These are phyloP conservation scores for Heterodera schachtii DNA, from an alignment of 1,140 invertebrate genomes.

Conservation along the genomic window DNA sequence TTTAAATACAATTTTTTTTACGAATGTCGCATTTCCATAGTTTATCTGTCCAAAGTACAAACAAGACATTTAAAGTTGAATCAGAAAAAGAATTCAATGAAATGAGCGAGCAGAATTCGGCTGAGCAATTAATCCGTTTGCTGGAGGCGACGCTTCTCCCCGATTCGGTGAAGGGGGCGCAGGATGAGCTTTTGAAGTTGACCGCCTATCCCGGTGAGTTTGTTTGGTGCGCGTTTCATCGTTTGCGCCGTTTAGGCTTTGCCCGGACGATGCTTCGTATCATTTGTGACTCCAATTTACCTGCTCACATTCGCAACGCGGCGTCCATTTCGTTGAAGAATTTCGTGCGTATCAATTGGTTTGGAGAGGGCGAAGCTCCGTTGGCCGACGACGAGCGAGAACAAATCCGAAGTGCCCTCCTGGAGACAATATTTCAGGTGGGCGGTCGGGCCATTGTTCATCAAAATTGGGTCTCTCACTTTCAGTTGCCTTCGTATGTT, in stretches of 20 bases:
- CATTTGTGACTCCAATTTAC: constrained; percentile 18
- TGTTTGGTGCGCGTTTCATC: constrained; percentile 57
- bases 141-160: constrained; percentile 22
- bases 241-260: constrained; percentile 19
- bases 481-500: constrained; percentile 12
- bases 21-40: too few species aligned
- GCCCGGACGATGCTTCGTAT: constrained; percentile 20
- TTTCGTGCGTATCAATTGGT: constrained; percentile 51
- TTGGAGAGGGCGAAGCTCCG: constrained; percentile 34
- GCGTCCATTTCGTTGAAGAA: constrained; percentile 52
- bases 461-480: background rate
- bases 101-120: constrained; percentile 14
- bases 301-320: constrained; percentile 49
- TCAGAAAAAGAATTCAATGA: too few species aligned
- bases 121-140: constrained; percentile 23
- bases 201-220: constrained; percentile 18
- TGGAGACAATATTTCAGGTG: constrained; percentile 38
- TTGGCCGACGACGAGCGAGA: constrained; percentile 40
- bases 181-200: constrained; percentile 15
- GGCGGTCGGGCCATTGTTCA: background rate
- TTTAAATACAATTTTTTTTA: background rate
- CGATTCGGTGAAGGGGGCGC: constrained; percentile 23
- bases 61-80: background rate
- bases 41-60: too few species aligned
- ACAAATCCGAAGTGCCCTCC: constrained; percentile 32